A percentile compares a stretch with the other conserved stretches of the same genome.
Conservation (phyloP, 2,888 invertebrate genomes). For the Netelia melanura region DNA sequence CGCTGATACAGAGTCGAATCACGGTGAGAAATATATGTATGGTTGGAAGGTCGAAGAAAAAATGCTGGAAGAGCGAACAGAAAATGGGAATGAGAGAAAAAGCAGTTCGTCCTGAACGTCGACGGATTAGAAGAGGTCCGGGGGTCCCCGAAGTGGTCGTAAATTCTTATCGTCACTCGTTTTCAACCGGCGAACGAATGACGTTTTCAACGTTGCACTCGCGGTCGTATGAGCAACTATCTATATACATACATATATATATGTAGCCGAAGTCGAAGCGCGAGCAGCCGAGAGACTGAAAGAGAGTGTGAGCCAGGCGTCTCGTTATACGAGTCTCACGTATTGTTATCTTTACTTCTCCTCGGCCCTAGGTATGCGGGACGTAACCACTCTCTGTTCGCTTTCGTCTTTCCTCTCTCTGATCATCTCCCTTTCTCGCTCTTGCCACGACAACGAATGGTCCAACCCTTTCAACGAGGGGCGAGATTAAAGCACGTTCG, state of each 20-base stretch:
- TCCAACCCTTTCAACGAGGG: slow-evolving; percentile 79
- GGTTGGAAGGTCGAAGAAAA: slow-evolving; percentile 24
- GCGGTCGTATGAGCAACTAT: slow-evolving; percentile 33
- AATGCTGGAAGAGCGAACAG: slow-evolving; percentile 20
- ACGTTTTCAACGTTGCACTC: slow-evolving; percentile 64
- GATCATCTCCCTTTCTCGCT: not conserved
- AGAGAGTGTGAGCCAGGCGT: slow-evolving; percentile 55
- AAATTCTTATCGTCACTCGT: slow-evolving; percentile 80
- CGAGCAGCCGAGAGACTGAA: slow-evolving; percentile 53
- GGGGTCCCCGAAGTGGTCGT: slow-evolving; percentile 69
- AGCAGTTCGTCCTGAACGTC: slow-evolving; percentile 68
- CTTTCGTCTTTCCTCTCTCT: slow-evolving; percentile 7
- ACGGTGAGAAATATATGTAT: slow-evolving; percentile 46
- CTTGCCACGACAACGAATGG: slow-evolving; percentile 70
- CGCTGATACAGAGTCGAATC: slow-evolving; percentile 8
- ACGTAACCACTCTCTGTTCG: slow-evolving; percentile 36
- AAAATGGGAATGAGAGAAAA: slow-evolving; percentile 49
- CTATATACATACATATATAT: slow-evolving; percentile 10
- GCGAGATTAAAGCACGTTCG: slow-evolving; percentile 78
- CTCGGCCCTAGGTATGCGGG: slow-evolving; percentile 66
- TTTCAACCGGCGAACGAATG: slow-evolving; percentile 69
- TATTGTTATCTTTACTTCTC: slow-evolving; percentile 77
- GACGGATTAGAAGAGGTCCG: slow-evolving; percentile 71
- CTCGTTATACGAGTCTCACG: slow-evolving; percentile 69
- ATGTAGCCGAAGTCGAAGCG: slow-evolving; percentile 33